phyloP scores from a whole-genome alignment of 2,888 invertebrate genomes.

The Cenopis cana region DNA sequence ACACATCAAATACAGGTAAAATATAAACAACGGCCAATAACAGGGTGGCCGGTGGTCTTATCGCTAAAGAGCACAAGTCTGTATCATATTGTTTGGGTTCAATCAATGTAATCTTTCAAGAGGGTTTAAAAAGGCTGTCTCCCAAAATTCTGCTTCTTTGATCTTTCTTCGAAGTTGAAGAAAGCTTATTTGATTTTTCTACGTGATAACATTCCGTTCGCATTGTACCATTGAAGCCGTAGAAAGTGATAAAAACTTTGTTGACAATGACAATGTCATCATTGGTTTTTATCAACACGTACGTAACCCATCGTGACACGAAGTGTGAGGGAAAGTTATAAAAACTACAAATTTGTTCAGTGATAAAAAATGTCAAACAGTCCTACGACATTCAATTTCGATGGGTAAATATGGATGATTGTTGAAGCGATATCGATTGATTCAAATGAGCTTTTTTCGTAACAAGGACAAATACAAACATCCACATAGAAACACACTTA shows the following conservation, averaged over 20 bases:
- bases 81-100: neutral
- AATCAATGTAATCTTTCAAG: neutral
- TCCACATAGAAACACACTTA: too few relatives aligned
- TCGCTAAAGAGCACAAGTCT: too few relatives aligned
- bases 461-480: too few relatives aligned
- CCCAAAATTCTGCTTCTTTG: neutral
- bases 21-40: too few relatives aligned
- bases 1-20: too few relatives aligned
- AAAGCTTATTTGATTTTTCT: conserved; percentile 5
- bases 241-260: conserved; percentile 16
- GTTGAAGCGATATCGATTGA: neutral
- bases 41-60: too few relatives aligned
- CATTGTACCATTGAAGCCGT: conserved; percentile 11
- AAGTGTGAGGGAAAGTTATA: conserved; percentile 26
- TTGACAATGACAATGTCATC: conserved; percentile 22
- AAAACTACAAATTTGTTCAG: conserved; percentile 18
- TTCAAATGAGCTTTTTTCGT: neutral
- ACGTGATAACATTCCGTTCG: conserved; percentile 19
- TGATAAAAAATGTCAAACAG: conserved; percentile 20
- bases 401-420: conserved; percentile 1
- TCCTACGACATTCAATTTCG: conserved; percentile 8
- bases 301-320: conserved; percentile 23
- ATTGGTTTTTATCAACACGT: conserved; percentile 25
- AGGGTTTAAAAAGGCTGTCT: neutral
- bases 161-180: neutral